Evolutionary conservation across 2,888 invertebrate genomes (phyloP).

Genomic region (Rhopalosiphum nymphaeae): DNA sequence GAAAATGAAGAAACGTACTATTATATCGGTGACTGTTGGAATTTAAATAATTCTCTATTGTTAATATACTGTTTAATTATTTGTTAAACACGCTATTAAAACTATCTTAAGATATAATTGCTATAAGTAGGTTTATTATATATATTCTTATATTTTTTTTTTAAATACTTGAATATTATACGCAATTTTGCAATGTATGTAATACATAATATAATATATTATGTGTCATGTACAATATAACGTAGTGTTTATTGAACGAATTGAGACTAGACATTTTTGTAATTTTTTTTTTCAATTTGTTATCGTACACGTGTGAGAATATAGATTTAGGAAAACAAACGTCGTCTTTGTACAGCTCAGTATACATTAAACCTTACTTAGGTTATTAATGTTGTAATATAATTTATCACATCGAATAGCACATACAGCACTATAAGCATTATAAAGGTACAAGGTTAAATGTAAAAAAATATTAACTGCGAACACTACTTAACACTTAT

Average conservation of each 20-base stretch:
- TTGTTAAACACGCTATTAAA: neutral
- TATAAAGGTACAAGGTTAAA: constrained; percentile 37
- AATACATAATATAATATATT: neutral
- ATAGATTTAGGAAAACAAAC: constrained; percentile 33
- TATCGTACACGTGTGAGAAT: neutral
- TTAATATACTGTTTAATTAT: constrained; percentile 20
- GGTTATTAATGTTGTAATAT: constrained; percentile 7
- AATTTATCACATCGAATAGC: constrained; percentile 1
- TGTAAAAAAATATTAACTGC: constrained; percentile 6
- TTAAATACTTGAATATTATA: neutral
- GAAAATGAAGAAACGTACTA: neutral
- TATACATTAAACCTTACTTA: constrained; percentile 9
- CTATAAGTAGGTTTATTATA: neutral
- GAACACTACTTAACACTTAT: constrained; percentile 21
- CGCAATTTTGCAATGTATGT: neutral
- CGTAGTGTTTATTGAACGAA: neutral
- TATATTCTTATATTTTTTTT: neutral
- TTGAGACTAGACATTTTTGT: neutral
- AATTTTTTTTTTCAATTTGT: neutral
- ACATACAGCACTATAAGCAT: constrained; percentile 20
- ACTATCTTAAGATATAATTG: neutral
- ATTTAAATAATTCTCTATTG: constrained; percentile 22
- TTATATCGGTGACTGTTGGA: neutral
- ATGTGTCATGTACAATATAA: neutral
- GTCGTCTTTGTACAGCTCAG: neutral